A percentile compares a stretch with the other conserved stretches of the same genome.
phyloP scores from a whole-genome alignment of 2,797 vertebrate species.

The Babyrousa celebensis region DNA sequence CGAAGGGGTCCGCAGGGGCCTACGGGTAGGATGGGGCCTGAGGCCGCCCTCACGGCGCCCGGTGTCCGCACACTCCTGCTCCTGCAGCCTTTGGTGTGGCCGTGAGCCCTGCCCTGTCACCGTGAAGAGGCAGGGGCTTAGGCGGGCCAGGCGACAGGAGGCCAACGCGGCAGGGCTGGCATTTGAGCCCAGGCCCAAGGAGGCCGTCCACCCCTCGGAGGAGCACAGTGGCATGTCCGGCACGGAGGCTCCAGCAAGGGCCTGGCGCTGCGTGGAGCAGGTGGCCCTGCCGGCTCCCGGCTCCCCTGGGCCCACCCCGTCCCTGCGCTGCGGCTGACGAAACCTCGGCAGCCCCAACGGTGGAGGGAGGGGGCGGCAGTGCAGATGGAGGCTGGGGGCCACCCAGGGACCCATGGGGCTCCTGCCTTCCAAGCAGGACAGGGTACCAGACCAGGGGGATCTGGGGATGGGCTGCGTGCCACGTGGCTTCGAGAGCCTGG shows the following conservation, averaged over 20 bases:
- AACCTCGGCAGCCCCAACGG: neutral
- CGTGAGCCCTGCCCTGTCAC: fast-evolving
- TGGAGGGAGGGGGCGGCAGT: fast-evolving
- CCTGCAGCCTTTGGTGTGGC: fast-evolving
- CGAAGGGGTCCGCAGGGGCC: neutral
- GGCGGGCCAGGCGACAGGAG: neutral
- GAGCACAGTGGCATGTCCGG: neutral
- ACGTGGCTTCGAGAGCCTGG: neutral
- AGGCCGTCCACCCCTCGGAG: fast-evolving
- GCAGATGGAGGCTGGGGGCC: fast-evolving
- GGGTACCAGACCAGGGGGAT: neutral
- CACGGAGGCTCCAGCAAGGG: neutral
- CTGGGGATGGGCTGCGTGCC: no score
- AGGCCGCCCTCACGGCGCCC: fast-evolving
- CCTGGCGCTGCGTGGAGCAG: neutral
- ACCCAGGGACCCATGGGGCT: neutral
- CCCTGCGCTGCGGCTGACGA: conserved; percentile 18
- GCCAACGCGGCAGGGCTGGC: fast-evolving
- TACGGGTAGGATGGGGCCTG: fast-evolving
- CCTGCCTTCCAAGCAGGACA: neutral
- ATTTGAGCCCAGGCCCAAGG: neutral
- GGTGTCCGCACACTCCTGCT: fast-evolving
- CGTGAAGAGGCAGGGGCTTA: fast-evolving
- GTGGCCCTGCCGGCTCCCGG: neutral
- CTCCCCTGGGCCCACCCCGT: conserved; percentile 3